These are phyloP conservation scores for Phasia obesa DNA, from an alignment of 2,888 invertebrate species.

Conservation along the genomic window DNA sequence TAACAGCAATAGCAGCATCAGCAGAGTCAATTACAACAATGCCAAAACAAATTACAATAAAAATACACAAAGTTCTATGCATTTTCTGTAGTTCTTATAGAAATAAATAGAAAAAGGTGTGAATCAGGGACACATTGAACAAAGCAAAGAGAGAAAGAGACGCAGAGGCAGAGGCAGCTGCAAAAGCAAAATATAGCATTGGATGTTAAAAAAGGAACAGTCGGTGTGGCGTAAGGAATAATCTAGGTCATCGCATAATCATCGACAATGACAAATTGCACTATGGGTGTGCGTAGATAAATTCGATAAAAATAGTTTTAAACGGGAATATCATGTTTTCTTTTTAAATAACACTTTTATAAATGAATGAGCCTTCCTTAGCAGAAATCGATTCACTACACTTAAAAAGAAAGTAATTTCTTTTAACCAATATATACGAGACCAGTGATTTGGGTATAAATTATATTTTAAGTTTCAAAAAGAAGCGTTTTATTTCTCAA, in stretches of 20 bases:
- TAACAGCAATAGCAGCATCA: constrained; percentile 3
- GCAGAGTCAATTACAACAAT: constrained; percentile 36
- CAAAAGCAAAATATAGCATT: constrained; percentile 2
- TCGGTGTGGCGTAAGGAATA: constrained; percentile 45
- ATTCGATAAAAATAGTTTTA: neutral
- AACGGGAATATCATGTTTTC: neutral
- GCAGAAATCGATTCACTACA: too few relatives aligned
- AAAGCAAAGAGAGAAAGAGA: constrained; percentile 43
- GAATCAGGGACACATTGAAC: constrained; percentile 42
- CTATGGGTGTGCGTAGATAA: constrained; percentile 13
- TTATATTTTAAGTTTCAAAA: too few relatives aligned
- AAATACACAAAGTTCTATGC: constrained; percentile 26
- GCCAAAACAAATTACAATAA: constrained; percentile 47
- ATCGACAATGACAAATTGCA: constrained; percentile 38
- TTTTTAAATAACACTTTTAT: too few relatives aligned
- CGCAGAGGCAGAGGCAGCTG: neutral
- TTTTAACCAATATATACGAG: too few relatives aligned
- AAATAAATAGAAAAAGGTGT: constrained; percentile 44
- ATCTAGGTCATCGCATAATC: constrained; percentile 64
- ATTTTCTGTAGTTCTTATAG: neutral
- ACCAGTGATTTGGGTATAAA: too few relatives aligned
- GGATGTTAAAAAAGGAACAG: constrained; percentile 36
- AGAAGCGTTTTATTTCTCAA: too few relatives aligned
- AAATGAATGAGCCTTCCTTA: too few relatives aligned
- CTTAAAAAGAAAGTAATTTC: too few relatives aligned